Percentiles rank a stretch among this genome's conserved stretches.
Evolutionary conservation across 2,113 vertebrate species (phyloP).

Genomic region (Suricata suricatta): DNA sequence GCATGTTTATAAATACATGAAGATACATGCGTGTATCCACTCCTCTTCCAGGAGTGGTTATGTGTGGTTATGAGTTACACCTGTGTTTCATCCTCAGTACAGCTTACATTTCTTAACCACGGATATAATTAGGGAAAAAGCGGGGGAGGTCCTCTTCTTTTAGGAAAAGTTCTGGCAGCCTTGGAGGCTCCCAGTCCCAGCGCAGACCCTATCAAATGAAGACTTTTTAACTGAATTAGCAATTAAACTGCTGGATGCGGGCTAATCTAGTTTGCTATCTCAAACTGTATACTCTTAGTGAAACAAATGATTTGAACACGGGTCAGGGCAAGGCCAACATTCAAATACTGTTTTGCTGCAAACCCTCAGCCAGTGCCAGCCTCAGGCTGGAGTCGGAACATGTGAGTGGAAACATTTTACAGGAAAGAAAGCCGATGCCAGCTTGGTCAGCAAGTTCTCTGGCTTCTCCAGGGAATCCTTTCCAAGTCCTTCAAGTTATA

Average conservation of each 20-base stretch:
- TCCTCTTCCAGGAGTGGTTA: neutral
- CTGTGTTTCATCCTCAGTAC: neutral
- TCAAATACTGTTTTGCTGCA: constrained; percentile 51
- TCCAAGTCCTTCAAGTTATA: constrained; percentile 26
- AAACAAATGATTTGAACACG: constrained; percentile 66
- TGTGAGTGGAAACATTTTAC: constrained; percentile 59
- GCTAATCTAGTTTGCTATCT: constrained; percentile 68
- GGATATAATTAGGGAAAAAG: neutral
- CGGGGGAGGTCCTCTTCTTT: neutral
- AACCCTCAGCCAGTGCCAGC: constrained; percentile 36
- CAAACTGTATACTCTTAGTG: constrained; percentile 57
- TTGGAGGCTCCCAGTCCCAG: neutral
- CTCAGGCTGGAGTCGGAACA: constrained; percentile 47
- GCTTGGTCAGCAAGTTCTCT: constrained; percentile 58
- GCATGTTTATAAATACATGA: neutral
- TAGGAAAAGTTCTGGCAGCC: neutral
- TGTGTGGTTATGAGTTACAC: neutral
- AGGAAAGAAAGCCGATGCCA: constrained; percentile 62
- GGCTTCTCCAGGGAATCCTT: constrained; percentile 37
- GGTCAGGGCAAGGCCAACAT: constrained; percentile 67
- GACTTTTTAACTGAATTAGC: constrained; percentile 67
- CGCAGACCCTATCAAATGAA: neutral
- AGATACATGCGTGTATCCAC: neutral
- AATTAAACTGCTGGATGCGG: constrained; percentile 49
- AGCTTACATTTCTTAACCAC: neutral